These are phyloP conservation scores for Anthonomus grandis DNA, from an alignment of 1,140 invertebrate species.

Conservation along the genomic window DNA sequence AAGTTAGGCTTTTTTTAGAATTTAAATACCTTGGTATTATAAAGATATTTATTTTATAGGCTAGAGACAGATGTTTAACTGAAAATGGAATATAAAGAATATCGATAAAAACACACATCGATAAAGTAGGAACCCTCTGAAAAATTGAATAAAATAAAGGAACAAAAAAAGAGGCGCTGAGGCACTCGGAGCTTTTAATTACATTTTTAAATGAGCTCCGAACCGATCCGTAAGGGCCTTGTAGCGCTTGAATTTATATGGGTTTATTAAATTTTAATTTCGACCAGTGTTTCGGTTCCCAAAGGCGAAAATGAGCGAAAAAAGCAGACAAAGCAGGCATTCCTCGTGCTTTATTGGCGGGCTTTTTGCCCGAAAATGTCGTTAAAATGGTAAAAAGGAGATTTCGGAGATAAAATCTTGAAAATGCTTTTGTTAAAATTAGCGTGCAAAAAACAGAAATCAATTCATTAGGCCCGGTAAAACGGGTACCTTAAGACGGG, in stretches of 20 bases:
- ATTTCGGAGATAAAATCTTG: conserved; percentile 28
- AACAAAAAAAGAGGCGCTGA: conserved; percentile 2
- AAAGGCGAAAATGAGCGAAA: conserved; percentile 27
- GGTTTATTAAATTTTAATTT: conserved; percentile 34
- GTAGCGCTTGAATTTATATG: conserved; percentile 32
- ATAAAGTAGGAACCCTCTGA: conserved; percentile 1
- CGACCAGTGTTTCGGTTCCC: conserved; percentile 29
- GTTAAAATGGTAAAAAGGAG: conserved; percentile 28
- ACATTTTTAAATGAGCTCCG: conserved; percentile 31
- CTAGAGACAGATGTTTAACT: no score
- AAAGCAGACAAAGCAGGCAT: conserved; percentile 23
- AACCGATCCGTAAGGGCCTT: conserved; percentile 21
- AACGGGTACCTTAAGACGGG: no score
- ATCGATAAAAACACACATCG: conserved; percentile 7
- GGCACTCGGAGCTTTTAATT: conserved; percentile 28
- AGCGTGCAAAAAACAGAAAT: conserved; percentile 8
- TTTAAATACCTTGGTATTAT: no score
- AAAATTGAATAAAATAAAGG: conserved; percentile 12
- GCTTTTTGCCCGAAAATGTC: conserved; percentile 25
- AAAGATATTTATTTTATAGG: no score
- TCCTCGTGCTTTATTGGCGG: conserved; percentile 26
- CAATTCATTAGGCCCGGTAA: conserved; percentile 10
- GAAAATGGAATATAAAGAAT: no score
- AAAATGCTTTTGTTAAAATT: conserved; percentile 23
- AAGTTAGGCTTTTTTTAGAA: no score